phyloP scores from a whole-genome alignment of 2,888 invertebrate genomes.

The Polyommatus icarus region DNA sequence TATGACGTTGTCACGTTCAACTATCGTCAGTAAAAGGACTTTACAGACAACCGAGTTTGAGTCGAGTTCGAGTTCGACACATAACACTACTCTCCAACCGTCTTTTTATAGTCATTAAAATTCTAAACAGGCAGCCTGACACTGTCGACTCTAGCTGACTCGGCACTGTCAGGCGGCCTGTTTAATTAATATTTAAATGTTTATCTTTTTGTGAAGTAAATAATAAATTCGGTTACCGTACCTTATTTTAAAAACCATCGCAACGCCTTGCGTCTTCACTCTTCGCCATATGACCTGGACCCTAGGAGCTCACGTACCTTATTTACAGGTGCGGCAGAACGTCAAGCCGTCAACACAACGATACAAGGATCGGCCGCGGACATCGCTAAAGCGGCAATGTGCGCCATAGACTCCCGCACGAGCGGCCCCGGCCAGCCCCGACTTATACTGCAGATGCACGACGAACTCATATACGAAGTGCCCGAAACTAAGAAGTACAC shows the following conservation, averaged over 20 bases:
- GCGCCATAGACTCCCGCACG: constrained; percentile 83
- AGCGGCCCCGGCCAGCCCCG: constrained; percentile 59
- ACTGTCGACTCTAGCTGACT: too few relatives aligned
- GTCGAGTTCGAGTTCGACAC: too few relatives aligned
- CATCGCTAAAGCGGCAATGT: constrained; percentile 94
- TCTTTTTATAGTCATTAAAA: too few relatives aligned
- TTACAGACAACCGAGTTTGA: too few relatives aligned
- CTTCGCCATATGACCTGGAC: not conserved
- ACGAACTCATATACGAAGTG: constrained; percentile 97
- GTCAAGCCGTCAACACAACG: constrained; percentile 97
- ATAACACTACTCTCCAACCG: too few relatives aligned
- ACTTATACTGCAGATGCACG: constrained; percentile 95
- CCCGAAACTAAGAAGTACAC: constrained; percentile 76
- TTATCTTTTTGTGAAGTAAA: not conserved
- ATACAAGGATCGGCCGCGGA: constrained; percentile 99
- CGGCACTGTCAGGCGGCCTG: too few relatives aligned
- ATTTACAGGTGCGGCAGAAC: constrained; percentile 87
- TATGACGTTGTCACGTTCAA: too few relatives aligned
- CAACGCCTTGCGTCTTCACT: not conserved
- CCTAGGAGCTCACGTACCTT: not conserved
- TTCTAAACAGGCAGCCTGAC: too few relatives aligned
- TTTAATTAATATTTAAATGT: too few relatives aligned
- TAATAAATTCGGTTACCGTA: not conserved
- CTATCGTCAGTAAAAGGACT: too few relatives aligned
- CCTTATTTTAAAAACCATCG: not conserved